Evolutionary conservation across 2,888 invertebrate genomes (phyloP).

Genomic region (Seira ritae): DNA sequence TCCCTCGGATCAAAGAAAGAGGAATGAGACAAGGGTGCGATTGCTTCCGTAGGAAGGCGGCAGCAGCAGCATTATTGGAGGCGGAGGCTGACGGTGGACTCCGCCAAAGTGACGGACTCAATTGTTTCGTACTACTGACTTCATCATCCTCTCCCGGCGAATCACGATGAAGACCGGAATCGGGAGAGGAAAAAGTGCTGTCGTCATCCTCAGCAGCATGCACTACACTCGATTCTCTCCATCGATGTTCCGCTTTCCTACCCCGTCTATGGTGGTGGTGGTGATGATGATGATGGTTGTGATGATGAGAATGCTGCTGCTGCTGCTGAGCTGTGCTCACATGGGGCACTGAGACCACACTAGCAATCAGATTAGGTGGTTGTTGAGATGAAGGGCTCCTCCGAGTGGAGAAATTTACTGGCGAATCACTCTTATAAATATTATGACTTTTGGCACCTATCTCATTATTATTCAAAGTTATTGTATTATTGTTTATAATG

Average conservation of each 20-base stretch:
- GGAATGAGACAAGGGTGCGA: conserved; percentile 70
- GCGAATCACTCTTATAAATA: conserved; percentile 63
- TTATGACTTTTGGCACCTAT: conserved; percentile 66
- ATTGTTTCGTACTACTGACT: conserved; percentile 51
- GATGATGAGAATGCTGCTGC: conserved; percentile 23
- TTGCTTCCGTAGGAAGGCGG: conserved; percentile 62
- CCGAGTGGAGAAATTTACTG: conserved; percentile 63
- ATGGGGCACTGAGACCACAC: conserved; percentile 51
- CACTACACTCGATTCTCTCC: conserved; percentile 64
- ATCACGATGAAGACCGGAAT: conserved; percentile 73
- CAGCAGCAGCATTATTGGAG: neutral
- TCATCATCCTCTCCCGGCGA: conserved; percentile 73
- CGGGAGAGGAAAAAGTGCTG: conserved; percentile 72
- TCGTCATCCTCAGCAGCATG: conserved; percentile 68
- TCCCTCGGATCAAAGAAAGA: conserved; percentile 71
- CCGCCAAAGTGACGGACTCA: conserved; percentile 63
- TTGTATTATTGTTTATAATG: conserved; percentile 68
- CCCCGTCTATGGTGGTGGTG: conserved; percentile 50
- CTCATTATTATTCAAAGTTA: conserved; percentile 63
- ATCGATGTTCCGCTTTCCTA: conserved; percentile 59
- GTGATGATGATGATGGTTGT: conserved; percentile 32
- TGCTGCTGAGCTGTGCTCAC: conserved; percentile 37
- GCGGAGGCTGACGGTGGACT: conserved; percentile 36
- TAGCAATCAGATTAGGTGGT: conserved; percentile 28
- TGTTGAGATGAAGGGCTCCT: conserved; percentile 51